phyloP scores from a whole-genome alignment of 2,113 vertebrate genomes.

The Dasypus novemcinctus region DNA sequence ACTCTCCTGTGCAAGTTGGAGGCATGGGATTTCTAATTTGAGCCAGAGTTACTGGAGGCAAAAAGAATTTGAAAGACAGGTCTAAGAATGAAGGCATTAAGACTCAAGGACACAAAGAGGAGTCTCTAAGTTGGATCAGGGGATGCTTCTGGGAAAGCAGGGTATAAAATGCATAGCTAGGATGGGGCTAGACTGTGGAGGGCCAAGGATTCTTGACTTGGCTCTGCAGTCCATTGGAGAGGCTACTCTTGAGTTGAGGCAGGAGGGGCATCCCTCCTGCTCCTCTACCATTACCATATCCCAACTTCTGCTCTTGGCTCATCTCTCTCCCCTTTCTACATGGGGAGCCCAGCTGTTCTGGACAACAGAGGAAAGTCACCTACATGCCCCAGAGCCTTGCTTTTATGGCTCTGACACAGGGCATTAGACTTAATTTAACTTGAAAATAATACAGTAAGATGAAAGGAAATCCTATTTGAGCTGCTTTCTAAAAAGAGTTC shows the following conservation, averaged over 20 bases:
- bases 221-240: not conserved
- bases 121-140: not conserved
- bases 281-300: not conserved
- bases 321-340: not conserved
- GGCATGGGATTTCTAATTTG: not conserved
- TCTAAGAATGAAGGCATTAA: not conserved
- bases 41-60: not conserved
- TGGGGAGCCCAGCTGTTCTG: slow-evolving; percentile 33
- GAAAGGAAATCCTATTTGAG: slow-evolving; percentile 76
- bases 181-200: not conserved
- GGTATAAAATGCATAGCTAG: not conserved
- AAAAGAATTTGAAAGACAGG: not conserved
- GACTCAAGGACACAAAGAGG: not conserved
- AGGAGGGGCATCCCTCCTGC: not conserved
- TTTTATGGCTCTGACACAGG: slow-evolving; percentile 56
- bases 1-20: not conserved
- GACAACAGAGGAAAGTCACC: not conserved
- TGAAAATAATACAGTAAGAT: slow-evolving; percentile 74
- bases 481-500: slow-evolving; percentile 69
- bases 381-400: slow-evolving; percentile 12
- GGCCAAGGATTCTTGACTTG: not conserved
- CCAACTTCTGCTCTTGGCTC: not conserved
- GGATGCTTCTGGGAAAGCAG: too few species aligned
- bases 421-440: slow-evolving; percentile 71
- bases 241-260: not conserved